Base-by-base conservation (phyloP, 1,140 invertebrate species). In the Leptinotarsa undecemlineata region DNA sequence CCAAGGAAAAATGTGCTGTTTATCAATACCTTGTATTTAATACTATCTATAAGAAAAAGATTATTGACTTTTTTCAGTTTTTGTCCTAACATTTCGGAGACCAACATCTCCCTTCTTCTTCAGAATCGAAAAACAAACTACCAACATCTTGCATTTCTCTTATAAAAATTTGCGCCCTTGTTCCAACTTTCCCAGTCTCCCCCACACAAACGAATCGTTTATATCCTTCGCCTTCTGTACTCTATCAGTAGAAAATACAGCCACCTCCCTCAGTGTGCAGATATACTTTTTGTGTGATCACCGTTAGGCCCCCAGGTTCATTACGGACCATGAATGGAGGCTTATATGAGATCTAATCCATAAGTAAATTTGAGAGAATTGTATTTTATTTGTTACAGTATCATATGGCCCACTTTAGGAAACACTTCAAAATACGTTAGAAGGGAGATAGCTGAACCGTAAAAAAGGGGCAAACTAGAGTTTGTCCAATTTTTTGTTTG, bases 311-410 rank as follows among this genome's bases (percentile, higher is more conserved):
- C 68, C 68, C 48, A 70, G 68, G 68, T 70, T 70, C 68, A 70
- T 70, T 70, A 70, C 17, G 20, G 48, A 26, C 68, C 23, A 21
- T 70, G 33, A 70, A 70, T 70, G 48, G 68, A 57, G 17, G 68
- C 68, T 70, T 70, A 70, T 48, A 64, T 64, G 63, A 64, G 63
- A 70, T 70, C 68, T 70, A 70, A 70, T 70, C 68, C 68, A 70
- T 70, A 70, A 70, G 68, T 70, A 70, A 70, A 70, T 70, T 70
- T 70, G 68, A 48, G 51, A 48, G 68, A 70, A 70, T 70, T 70
- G 68, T 70, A 70, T 48, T 70, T 48, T 26, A 20, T 57, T 70
- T 17, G 63, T 64, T 64, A 33, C 63, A 68, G 67, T 48, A 70
- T 70, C 68, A 70, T 70, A 70, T 60, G 68, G 51, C 51, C 33